Base-by-base conservation (phyloP, 2,797 vertebrate species). In the Arremon aurantiirostris region DNA sequence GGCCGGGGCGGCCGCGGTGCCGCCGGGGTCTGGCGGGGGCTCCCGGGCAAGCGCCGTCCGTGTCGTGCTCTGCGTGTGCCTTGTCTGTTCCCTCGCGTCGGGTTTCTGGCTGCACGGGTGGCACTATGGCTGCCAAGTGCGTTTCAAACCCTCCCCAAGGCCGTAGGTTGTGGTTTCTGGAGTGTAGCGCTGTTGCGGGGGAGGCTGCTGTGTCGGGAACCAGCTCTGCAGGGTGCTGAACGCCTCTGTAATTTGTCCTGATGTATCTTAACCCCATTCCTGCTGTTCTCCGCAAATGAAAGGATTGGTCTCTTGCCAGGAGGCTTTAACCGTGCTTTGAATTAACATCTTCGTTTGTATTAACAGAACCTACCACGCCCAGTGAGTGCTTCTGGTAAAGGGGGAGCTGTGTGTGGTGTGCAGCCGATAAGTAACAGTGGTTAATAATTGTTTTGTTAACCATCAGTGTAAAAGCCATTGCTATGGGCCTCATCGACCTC, bases 401-500 rank as follows among this genome's bases (percentile, higher is more conserved):
- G 19, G 61, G n/a, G 55, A 44, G 14, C 24, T 20, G 35, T 46
- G 10, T 49, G 22, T 39, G 55, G 12, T 14, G 22, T 41, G 4
- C 13, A 0, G 34, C 1, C 1, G 5, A 2, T 39, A 9, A 64
- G 16, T 53, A 42, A 6, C 22, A 24, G 9, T 68, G 34, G 21
- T 59, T 94, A 20, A 64, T 42, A 22, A 69, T 10, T 34, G 4
- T 81, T 91, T 82, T 90, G 20, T 95, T 85, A 34, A 85, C 93
- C 30, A 28, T 17, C 95, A 98, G 98, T 97, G 97, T 95, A 97
- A 97, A 95, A 96, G 86, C 88, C 94, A 97, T 79, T 97, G 96
- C 94, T 97, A 95, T 52, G 96, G 96, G 55, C 90, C 87, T 47
- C 95, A 96, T 60, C 78, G 55, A 27, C 89, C 93, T 69, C 92